Conservation (phyloP, 2,113 vertebrate genomes). For the Poecile atricapillus region DNA sequence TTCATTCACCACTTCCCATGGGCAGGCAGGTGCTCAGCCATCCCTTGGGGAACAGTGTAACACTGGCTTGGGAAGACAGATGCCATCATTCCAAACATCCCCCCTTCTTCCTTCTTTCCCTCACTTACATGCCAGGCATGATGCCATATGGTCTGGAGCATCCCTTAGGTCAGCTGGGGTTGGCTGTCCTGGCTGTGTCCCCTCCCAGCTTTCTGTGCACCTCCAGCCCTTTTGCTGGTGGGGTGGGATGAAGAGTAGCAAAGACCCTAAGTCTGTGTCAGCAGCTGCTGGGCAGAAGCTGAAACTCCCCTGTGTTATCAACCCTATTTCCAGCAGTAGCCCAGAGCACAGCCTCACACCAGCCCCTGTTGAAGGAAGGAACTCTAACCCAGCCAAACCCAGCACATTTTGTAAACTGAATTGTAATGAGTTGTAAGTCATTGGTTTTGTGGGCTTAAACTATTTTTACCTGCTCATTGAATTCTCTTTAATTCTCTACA, state of each 20-base stretch:
- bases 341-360: not conserved
- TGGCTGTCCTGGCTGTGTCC: not conserved
- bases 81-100: not conserved
- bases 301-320: not conserved
- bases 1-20: not conserved
- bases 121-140: not conserved
- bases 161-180: not conserved
- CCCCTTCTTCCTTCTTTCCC: not conserved
- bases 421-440: not conserved
- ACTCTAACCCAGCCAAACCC: not conserved
- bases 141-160: too few species aligned
- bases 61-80: not conserved
- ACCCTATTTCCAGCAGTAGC: not conserved
- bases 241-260: not conserved
- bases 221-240: not conserved
- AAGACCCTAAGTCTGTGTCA: not conserved
- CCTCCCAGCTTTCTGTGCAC: not conserved
- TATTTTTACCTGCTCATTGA: not conserved
- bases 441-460: not conserved
- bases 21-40: not conserved
- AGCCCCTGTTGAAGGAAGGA: too few species aligned
- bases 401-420: not conserved
- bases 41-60: not conserved
- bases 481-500: not conserved
- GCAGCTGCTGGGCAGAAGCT: not conserved